Base-by-base conservation (phyloP, 2,888 invertebrate species). In the Melanostoma mellinum region DNA sequence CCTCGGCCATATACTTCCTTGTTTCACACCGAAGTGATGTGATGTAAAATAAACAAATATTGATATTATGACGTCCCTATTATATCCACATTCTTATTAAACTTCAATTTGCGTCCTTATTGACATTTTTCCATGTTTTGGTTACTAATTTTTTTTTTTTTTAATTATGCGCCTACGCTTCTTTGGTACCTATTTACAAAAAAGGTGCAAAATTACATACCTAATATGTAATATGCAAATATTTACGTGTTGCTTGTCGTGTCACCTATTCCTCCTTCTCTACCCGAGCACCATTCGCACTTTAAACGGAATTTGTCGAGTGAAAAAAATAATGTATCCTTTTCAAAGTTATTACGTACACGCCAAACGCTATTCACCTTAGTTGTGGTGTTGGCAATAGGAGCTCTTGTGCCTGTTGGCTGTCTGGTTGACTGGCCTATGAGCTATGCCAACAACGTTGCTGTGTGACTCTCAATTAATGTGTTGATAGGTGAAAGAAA, bases 111-210 rank as follows among this genome's bases (percentile, higher is more conserved):
- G 9, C 6, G 48, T 32, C n/a, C 56, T 61, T 63, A 75, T 79
- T 63, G 75, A 79, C 68, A 63, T 69, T 60, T 71, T 65, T 58
- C 40, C 69, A 76, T 76, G 65, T 67, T 58, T 71, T 76, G 71
- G 60, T 44, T 73, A 81, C 72, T 81, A 72, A 60, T 60, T 55
- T 77, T 77, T 63, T 48, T 48, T 46, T 46, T 35, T 61, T 65
- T 71, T 80, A 80, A 80, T 80, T 77, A 81, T 77, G 72, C 38
- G 55, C 55, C 50, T 63, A 81, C 58, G 80, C 60, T 72, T n/a
- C 71, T 56, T n/a, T 55, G 50, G 40, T 38, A 40, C 38, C 36
- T 36, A 20, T 50, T 50, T 72, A 38, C 55, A 58, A 60, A 55
- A 53, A 58, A 72, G 76, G 63, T 72, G 67, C 72, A 68, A 67